Percentiles rank a stretch among this genome's conserved stretches.
Conservation (phyloP, 23 tunicate species). For the Botrylloides violaceus region DNA sequence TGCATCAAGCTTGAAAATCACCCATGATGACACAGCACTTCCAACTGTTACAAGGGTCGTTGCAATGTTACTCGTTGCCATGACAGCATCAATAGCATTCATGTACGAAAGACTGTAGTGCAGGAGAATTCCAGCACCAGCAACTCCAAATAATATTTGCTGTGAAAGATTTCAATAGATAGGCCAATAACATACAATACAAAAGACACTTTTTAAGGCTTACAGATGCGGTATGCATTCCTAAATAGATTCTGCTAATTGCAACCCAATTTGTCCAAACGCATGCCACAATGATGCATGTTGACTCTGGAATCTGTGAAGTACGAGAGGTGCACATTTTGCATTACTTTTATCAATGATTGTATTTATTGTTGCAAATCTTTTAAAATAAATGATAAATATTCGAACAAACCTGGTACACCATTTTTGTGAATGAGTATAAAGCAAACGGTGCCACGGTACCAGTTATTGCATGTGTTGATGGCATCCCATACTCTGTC, state of each 20-base stretch:
- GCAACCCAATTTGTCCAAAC: slow-evolving; percentile 50
- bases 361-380: too few relatives aligned
- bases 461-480: slow-evolving; percentile 65
- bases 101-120: slow-evolving; percentile 6
- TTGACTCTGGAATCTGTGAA: slow-evolving; percentile 34
- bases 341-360: too few relatives aligned
- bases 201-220: too few relatives aligned
- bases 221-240: slow-evolving; percentile 80
- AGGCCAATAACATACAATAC: not conserved
- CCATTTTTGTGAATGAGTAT: slow-evolving; percentile 22
- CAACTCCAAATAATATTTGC: slow-evolving; percentile 51
- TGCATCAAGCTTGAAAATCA: slow-evolving; percentile 48
- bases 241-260: slow-evolving; percentile 65
- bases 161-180: not conserved
- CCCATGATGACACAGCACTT: slow-evolving; percentile 15
- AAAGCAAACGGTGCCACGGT: slow-evolving; percentile 65
- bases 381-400: too few relatives aligned
- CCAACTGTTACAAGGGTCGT: not conserved
- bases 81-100: slow-evolving; percentile 27
- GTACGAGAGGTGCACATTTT: not conserved
- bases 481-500: slow-evolving; percentile 95
- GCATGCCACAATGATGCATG: slow-evolving; percentile 20
- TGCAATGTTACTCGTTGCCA: not conserved
- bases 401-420: slow-evolving; percentile 28
- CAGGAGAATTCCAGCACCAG: slow-evolving; percentile 22